Conservation (phyloP, 2,888 invertebrate species). For the Amphipyra tragopoginis region DNA sequence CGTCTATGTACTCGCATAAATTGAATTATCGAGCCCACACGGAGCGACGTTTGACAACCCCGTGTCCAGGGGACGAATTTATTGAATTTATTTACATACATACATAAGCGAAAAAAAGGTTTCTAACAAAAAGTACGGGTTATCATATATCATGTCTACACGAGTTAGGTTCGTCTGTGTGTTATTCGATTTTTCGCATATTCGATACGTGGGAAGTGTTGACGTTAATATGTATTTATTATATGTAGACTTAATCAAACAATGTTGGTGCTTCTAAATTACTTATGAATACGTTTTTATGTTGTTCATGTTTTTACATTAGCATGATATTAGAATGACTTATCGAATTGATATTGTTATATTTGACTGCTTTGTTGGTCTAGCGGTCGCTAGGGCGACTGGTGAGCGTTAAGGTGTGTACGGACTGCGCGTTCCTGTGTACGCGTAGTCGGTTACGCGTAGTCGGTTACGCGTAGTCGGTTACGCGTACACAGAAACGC, state of each 20-base stretch:
- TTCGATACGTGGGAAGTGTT: slow-evolving; percentile 30
- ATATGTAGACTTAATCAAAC: slow-evolving; percentile 17
- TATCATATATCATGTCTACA: slow-evolving; percentile 55
- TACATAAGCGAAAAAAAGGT: slow-evolving; percentile 65
- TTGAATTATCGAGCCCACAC: slow-evolving; percentile 74
- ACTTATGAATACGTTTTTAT: slow-evolving; percentile 2
- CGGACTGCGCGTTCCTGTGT: no score
- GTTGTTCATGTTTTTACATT: no score
- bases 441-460: no score
- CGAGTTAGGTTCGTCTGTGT: slow-evolving; percentile 40
- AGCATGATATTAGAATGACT: no score
- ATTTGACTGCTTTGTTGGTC: no score
- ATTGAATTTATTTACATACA: slow-evolving; percentile 81
- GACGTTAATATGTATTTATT: slow-evolving; percentile 38
- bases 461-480: no score
- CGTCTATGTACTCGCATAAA: slow-evolving; percentile 65
- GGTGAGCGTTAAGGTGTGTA: no score
- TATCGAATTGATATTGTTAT: no score
- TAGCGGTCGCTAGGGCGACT: no score
- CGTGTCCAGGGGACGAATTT: slow-evolving; percentile 72
- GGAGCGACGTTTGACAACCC: slow-evolving; percentile 68
- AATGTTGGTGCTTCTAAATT: slow-evolving; percentile 17
- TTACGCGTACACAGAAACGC: no score
- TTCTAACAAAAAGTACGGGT: slow-evolving; percentile 56
- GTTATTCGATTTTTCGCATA: slow-evolving; percentile 44